These are phyloP conservation scores for Leptopilina boulardi DNA, from an alignment of 1,140 invertebrate species.

Conservation along the genomic window DNA sequence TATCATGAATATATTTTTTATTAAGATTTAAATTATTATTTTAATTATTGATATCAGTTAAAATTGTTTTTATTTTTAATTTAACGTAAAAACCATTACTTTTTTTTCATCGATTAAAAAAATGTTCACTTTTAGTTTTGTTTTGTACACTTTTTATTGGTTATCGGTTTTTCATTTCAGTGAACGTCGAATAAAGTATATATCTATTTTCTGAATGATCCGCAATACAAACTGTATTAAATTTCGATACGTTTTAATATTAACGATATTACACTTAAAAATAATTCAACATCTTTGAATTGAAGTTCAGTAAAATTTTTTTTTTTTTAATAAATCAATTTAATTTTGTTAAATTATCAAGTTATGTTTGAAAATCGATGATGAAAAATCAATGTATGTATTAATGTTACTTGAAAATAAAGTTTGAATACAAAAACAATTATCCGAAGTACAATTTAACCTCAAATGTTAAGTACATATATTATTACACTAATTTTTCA, in stretches of 20 bases:
- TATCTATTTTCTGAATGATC: slow-evolving; percentile 24
- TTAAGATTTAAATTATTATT: not conserved
- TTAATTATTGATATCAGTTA: not conserved
- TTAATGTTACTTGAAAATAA: too few relatives aligned
- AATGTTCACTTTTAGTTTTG: slow-evolving; percentile 1
- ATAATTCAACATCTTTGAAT: not conserved
- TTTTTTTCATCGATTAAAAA: slow-evolving; percentile 28
- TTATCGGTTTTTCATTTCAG: slow-evolving; percentile 33
- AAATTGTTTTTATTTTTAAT: not conserved
- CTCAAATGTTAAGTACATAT: too few relatives aligned
- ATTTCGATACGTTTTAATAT: slow-evolving; percentile 4
- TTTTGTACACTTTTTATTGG: not conserved
- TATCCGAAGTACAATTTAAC: too few relatives aligned
- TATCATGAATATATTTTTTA: not conserved
- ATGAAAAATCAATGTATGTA: too few relatives aligned
- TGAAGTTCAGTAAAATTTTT: not conserved
- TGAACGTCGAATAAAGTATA: slow-evolving; percentile 29
- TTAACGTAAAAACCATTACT: not conserved
- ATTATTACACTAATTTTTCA: too few relatives aligned
- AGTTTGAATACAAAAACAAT: too few relatives aligned
- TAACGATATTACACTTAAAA: not conserved
- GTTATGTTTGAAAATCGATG: too few relatives aligned
- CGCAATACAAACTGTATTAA: slow-evolving; percentile 3
- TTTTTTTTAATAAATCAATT: not conserved
- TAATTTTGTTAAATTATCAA: too few relatives aligned